These are phyloP conservation scores for Corythornis vintsioides DNA, from an alignment of 2,113 vertebrate genomes.

Conservation along the genomic window DNA sequence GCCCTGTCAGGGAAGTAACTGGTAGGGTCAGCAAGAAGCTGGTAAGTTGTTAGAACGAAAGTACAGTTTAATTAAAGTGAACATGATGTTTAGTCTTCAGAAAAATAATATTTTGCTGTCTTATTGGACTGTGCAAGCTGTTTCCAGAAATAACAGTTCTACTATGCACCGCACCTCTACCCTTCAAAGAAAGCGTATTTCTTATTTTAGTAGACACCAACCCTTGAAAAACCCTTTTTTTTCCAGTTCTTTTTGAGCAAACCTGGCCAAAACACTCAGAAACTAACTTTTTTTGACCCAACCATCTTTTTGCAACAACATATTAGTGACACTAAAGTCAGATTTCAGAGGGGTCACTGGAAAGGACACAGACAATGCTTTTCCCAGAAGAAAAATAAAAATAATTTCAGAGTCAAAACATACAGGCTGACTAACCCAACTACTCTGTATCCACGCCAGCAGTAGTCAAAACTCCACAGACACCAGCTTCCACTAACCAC, in stretches of 20 bases:
- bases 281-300: not conserved
- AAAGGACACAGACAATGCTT: not conserved
- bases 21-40: not conserved
- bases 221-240: not conserved
- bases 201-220: not conserved
- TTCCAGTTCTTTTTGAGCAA: not conserved
- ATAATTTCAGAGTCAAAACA: not conserved
- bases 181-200: accelerated
- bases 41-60: not conserved
- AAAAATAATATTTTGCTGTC: not conserved
- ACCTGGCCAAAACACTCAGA: not conserved
- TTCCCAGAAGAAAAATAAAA: not conserved
- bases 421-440: not conserved
- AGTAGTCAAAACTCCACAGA: not conserved
- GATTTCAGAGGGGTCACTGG: not conserved
- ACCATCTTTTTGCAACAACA: not conserved
- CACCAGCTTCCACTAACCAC: not conserved
- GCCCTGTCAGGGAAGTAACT: not conserved
- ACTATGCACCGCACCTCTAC: not conserved
- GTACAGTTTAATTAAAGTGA: not conserved
- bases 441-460: not conserved
- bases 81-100: not conserved
- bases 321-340: not conserved
- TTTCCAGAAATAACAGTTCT: not conserved
- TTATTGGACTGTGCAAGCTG: not conserved